A percentile compares a stretch with the other conserved stretches of the same genome.
These are phyloP conservation scores for Coboldia fuscipes DNA, from an alignment of 1,140 invertebrate species.

Conservation along the genomic window DNA sequence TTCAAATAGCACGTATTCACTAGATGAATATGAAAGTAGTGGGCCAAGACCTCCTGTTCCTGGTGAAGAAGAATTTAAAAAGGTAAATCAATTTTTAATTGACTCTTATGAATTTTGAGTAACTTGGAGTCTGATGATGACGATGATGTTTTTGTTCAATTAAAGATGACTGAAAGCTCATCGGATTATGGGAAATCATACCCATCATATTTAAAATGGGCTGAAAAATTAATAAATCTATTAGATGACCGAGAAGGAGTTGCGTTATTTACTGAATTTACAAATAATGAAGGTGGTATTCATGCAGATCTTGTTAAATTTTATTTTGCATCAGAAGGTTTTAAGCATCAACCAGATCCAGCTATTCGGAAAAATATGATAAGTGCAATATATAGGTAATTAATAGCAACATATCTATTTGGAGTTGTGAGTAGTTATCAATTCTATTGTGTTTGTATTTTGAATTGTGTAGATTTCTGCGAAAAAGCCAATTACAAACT, in stretches of 20 bases:
- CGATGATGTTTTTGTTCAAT: too few relatives aligned
- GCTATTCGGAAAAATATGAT: conserved; percentile 52
- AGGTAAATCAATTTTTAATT: conserved; percentile 10
- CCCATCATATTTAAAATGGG: conserved; percentile 69
- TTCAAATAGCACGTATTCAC: neutral
- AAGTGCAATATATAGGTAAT: conserved; percentile 58
- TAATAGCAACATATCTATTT: conserved; percentile 2
- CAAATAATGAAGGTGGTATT: conserved; percentile 55
- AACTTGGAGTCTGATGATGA: too few relatives aligned
- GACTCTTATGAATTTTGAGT: too few relatives aligned
- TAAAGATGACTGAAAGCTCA: conserved; percentile 21
- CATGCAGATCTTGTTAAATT: conserved; percentile 64
- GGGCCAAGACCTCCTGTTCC: conserved; percentile 22
- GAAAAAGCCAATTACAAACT: conserved; percentile 62
- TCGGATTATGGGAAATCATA: conserved; percentile 31
- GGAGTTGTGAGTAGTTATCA: neutral
- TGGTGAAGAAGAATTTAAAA: conserved; percentile 22
- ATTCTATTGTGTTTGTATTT: conserved; percentile 1
- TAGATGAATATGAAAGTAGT: conserved; percentile 22
- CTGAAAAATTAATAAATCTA: conserved; percentile 54
- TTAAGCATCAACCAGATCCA: conserved; percentile 54
- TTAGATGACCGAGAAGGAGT: conserved; percentile 71
- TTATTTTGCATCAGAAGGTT: conserved; percentile 79
- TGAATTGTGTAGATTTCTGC: conserved; percentile 41
- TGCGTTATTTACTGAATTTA: conserved; percentile 60